Evolutionary conservation across 2,113 vertebrate species (phyloP).

Genomic region (Myiozetetes cayanensis): DNA sequence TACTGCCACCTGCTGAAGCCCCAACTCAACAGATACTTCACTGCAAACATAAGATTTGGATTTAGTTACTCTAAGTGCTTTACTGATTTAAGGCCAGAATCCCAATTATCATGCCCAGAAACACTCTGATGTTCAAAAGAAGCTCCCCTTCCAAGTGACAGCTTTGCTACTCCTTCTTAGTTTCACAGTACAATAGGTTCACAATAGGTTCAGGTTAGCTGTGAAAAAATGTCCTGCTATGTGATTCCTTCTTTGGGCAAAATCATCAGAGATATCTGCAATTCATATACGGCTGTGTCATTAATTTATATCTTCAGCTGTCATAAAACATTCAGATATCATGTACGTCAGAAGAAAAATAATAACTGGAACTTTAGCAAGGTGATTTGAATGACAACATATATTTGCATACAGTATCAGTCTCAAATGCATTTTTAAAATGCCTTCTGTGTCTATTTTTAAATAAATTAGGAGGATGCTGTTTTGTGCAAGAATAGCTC

Average conservation of each 20-base stretch:
- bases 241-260: not conserved
- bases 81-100: not conserved
- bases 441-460: not conserved
- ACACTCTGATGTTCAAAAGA: not conserved
- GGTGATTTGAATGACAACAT: not conserved
- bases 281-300: too few species aligned
- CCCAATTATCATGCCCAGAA: not conserved
- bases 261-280: not conserved
- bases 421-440: not conserved
- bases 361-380: not conserved
- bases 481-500: not conserved
- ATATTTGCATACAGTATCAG: not conserved
- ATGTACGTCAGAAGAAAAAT: not conserved
- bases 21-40: not conserved
- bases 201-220: not conserved
- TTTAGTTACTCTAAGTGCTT: not conserved
- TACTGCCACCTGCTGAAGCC: constrained; percentile 27
- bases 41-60: not conserved
- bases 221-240: not conserved
- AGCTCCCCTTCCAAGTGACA: not conserved
- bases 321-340: not conserved
- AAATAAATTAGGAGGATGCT: not conserved
- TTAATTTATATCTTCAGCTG: not conserved
- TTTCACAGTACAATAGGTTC: not conserved
- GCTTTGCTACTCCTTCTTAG: not conserved